phyloP scores from a whole-genome alignment of 2,113 vertebrate species.

The Anoura caudifer region DNA sequence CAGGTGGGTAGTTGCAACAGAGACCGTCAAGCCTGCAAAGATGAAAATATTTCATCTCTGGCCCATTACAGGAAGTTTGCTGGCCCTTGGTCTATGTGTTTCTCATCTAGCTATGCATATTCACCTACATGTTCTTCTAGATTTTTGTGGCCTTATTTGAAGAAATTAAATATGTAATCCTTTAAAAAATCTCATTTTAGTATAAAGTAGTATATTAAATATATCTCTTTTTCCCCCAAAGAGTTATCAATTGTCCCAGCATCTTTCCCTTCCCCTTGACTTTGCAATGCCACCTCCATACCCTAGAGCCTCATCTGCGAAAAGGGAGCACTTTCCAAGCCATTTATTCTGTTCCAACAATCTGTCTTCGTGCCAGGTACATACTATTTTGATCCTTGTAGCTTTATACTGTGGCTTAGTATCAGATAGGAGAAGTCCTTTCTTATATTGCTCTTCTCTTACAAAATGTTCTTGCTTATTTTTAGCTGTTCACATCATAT shows the following conservation, averaged over 20 bases:
- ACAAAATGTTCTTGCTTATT: not conserved
- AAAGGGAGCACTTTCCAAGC: not conserved
- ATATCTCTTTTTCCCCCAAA: not conserved
- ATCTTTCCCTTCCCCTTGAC: not conserved
- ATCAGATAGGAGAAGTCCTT: not conserved
- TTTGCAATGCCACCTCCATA: not conserved
- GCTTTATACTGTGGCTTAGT: not conserved
- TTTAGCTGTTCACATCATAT: not conserved
- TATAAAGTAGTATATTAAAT: not conserved
- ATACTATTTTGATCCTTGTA: not conserved
- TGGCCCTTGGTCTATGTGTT: not conserved
- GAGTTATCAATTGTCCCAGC: not conserved
- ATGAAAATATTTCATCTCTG: slow-evolving; percentile 10
- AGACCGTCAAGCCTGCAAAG: not conserved
- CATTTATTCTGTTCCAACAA: not conserved
- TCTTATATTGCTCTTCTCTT: not conserved
- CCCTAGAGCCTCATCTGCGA: not conserved
- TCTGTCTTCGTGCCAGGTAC: not conserved
- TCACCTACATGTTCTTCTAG: not conserved
- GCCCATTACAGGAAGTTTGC: not conserved
- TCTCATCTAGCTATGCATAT: not conserved
- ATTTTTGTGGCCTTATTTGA: not conserved
- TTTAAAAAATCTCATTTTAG: not conserved
- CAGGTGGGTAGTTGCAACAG: not conserved
- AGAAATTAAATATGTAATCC: not conserved